These are phyloP conservation scores for Mesochorus sp. DNA, from an alignment of 2,888 invertebrate species.

Conservation along the genomic window DNA sequence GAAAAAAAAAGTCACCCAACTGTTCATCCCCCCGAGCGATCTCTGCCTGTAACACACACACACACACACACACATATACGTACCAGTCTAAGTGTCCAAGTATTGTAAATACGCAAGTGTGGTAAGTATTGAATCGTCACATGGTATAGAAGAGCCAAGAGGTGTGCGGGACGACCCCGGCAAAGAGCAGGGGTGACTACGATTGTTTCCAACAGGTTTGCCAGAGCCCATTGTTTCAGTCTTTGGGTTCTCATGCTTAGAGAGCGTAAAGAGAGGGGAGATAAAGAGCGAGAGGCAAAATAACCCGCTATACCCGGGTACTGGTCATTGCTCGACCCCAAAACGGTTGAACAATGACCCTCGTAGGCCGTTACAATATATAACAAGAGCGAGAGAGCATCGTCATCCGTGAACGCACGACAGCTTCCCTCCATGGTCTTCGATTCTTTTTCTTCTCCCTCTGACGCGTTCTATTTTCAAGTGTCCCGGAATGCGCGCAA, in stretches of 20 bases:
- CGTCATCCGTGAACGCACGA: too few species aligned
- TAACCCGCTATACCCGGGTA: conserved; percentile 62
- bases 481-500: too few species aligned
- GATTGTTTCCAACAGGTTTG: conserved; percentile 81
- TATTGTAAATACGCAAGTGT: not conserved
- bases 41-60: conserved; percentile 24
- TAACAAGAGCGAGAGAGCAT: conserved; percentile 21
- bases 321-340: conserved; percentile 78
- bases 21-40: conserved; percentile 77
- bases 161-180: conserved; percentile 44
- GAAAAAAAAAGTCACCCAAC: conserved; percentile 79
- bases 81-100: too few species aligned
- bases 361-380: conserved; percentile 76
- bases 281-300: conserved; percentile 2
- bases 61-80: not conserved
- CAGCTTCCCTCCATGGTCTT: too few species aligned
- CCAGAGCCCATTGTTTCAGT: conserved; percentile 78
- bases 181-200: conserved; percentile 41
- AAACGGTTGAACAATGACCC: conserved; percentile 79
- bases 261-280: conserved; percentile 52
- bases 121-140: conserved; percentile 23
- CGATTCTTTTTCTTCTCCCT: not conserved
- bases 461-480: too few species aligned
- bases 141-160: conserved; percentile 34
- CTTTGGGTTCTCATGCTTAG: conserved; percentile 76